Base-by-base conservation (phyloP, 1,140 invertebrate species). In the Saccostrea glomerata region DNA sequence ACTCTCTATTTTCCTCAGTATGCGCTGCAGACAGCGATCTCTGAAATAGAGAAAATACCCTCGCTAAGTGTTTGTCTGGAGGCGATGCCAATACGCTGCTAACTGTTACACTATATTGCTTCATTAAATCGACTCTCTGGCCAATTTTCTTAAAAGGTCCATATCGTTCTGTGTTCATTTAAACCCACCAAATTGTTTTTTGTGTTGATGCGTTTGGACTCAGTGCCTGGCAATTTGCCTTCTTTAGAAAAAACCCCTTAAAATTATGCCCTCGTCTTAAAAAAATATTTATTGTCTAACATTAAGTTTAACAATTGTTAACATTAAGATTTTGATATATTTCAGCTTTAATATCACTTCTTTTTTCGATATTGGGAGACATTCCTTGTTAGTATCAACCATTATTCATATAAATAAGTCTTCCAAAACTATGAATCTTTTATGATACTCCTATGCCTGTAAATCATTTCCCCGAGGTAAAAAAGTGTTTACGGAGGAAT, bases 1-100 rank as follows among this genome's bases (percentile, higher is more conserved):
- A 96, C 91, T 96, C 95, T 95, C 96, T 97, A 95, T 95, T 97
- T 96, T 97, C 97, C 92, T 98, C 97, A 93, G 95, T 95, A 23
- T 90, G 17, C 7, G 56, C 25, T 23, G 54, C 20, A 20, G 84
- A 56, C 25, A 85, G 6, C 13, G 84, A 58, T 25, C 84, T 85
- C 84, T 85, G 55, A 60, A 58, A 58, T n/a, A 1, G 47, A 85
- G 30, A 85, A 15, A 47, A 36, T 47, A 54, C 20, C 20, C 20
- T 7, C 36, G 54, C 17, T 47, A 83, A 60, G 58, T 60, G 58
- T 60, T 73, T 25, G 25, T 25, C 58, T 60, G 3, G 9, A 60
- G 58, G 13, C 58, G 58, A 60, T 60, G 58, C 58, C 58, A 60
- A 60, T 60, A 20, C 20, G 20, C 58, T 60, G 58, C 13, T 17